These are phyloP conservation scores for Agelas oroides DNA, from an alignment of 37 sponge, comb jelly and placozoan species.

Conservation along the genomic window DNA sequence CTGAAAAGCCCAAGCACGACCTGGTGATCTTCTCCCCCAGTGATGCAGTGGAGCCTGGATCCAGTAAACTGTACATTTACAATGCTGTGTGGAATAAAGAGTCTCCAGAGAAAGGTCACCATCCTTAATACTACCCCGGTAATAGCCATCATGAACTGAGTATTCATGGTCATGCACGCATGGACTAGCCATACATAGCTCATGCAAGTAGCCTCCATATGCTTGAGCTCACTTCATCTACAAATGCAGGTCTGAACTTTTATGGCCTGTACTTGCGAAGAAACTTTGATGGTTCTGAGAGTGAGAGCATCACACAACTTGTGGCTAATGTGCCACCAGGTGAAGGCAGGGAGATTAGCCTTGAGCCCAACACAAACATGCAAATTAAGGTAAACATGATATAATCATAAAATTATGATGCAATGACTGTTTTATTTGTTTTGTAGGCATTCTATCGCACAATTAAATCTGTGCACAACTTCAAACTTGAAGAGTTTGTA, in stretches of 20 bases:
- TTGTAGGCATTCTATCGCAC: no score
- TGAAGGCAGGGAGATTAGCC: conserved; percentile 44
- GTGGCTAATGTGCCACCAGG: conserved; percentile 26
- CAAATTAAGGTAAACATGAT: conserved; percentile 40
- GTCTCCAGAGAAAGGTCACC: neutral
- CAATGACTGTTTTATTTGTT: neutral
- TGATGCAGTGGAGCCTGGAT: conserved; percentile 1
- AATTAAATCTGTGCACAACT: no score
- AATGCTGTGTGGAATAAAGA: conserved; percentile 33
- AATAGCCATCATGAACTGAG: no score
- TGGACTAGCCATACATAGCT: no score
- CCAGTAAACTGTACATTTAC: conserved; percentile 45
- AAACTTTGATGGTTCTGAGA: conserved; percentile 66
- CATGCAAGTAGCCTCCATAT: no score
- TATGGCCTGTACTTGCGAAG: conserved; percentile 58
- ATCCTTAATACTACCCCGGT: no score
- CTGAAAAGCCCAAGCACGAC: conserved; percentile 7
- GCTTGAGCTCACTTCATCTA: no score
- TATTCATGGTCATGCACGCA: no score
- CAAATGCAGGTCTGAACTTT: conserved; percentile 42
- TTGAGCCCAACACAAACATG: conserved; percentile 36
- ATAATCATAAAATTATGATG: neutral
- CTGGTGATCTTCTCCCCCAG: neutral
- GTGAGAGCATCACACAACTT: conserved; percentile 66
- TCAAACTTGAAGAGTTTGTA: no score